phyloP scores from a whole-genome alignment of 2,113 vertebrate genomes.

The Urocynchramus pylzowi region DNA sequence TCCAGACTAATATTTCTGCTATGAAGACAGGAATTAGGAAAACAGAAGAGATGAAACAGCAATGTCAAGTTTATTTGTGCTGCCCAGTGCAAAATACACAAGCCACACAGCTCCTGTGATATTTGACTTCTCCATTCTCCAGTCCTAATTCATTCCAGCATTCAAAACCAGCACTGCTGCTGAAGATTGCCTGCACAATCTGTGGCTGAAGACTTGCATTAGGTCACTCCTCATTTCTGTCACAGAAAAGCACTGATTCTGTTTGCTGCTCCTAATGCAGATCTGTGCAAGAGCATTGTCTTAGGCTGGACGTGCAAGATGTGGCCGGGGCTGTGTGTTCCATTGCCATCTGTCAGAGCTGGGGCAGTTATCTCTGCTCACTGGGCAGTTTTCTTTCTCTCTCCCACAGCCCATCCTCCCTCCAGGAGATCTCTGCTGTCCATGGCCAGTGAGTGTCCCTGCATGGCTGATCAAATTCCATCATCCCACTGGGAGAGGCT shows the following conservation, averaged over 20 bases:
- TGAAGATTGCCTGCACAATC: neutral
- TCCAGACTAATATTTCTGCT: neutral
- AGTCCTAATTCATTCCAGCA: neutral
- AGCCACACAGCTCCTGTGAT: neutral
- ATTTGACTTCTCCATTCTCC: neutral
- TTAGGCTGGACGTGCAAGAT: neutral
- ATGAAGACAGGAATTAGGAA: neutral
- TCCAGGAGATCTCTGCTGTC: no score
- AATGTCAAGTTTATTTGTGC: neutral
- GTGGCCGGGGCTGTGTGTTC: neutral
- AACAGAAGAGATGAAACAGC: neutral
- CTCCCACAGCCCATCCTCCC: no score
- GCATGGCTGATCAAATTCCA: no score
- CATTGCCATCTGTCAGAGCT: no score
- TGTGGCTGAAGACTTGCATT: neutral
- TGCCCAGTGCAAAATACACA: neutral
- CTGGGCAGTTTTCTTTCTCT: no score
- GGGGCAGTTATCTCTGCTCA: no score
- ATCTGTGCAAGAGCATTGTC: neutral
- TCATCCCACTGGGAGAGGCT: no score
- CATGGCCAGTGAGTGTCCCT: no score
- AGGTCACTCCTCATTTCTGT: neutral
- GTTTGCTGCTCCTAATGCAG: neutral
- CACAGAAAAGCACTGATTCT: neutral
- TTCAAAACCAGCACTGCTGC: neutral